Base-by-base conservation (phyloP, 2,113 vertebrate genomes). In the Melanerpes formicivorus region DNA sequence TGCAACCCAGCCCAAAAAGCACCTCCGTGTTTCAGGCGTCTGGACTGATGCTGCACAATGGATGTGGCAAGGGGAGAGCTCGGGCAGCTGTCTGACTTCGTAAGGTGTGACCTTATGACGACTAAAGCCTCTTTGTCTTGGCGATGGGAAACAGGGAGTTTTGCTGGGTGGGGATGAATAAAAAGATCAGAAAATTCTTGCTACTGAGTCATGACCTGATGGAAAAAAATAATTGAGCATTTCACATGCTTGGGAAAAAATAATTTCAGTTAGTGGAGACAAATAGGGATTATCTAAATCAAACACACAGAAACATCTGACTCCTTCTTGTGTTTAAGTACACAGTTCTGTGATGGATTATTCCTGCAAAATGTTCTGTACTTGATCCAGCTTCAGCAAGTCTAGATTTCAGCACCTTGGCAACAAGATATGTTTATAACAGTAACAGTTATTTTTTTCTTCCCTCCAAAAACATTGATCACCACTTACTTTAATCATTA, bases 241-340 rank as follows among this genome's bases (percentile, higher is more conserved):
- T 93, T 93, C 83, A 54, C 65, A 76, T 87, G 87, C 55, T 73
- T 82, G 58, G 50, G 50, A 88, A 93, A 87, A 92, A 86, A 85
- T 40, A 3, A 88, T 87, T 93, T 92, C 85, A 90, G 80, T 30
- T 71, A 65, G 63, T 40, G n/a, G 70, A 88, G 78, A 91, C 42
- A 90, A 95, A 90, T 1, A 79, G n/a, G 46, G 71, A 81, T 95
- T 96, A 93, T 78, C 87, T 90, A 90, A 93, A 85, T 72, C 60
- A 95, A 95, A 93, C 64, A 88, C 30, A 91, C 73, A 71, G 72
- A 70, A 86, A 88, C 72, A 60, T 90, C 78, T 78, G 84, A 94
- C 22, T 64, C 54, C 4, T 64, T 23, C 60, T 94, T 56, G 54
- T 56, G 25, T 77, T 80, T 82, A 84, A 88, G 16, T 73, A 79